Conservation (phyloP, 64 coral and sea anemone species). For the Trachythela sp. region DNA sequence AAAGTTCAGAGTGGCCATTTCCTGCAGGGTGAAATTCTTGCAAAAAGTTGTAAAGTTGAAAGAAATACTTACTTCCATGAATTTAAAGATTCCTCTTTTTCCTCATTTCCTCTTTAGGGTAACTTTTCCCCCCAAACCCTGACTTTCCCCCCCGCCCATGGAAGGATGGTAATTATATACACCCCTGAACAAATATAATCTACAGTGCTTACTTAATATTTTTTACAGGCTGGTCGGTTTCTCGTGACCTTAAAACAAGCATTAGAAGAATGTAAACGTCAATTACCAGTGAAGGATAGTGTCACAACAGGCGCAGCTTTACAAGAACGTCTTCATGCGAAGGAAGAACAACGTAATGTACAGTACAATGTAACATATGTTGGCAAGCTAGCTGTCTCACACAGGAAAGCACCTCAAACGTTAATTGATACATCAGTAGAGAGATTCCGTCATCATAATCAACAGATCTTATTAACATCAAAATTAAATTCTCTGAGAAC, state of each 20-base stretch:
- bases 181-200: too few species aligned
- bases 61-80: too few species aligned
- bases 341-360: not conserved
- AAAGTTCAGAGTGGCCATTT: too few species aligned
- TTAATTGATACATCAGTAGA: constrained; percentile 77
- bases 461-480: constrained; percentile 54
- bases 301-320: not conserved
- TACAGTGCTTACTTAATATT: too few species aligned
- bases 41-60: too few species aligned
- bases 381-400: constrained; percentile 70
- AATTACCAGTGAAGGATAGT: not conserved
- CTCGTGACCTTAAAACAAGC: not conserved
- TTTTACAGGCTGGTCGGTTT: not conserved
- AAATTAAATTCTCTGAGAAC: constrained; percentile 48
- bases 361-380: constrained; percentile 71
- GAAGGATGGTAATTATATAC: too few species aligned
- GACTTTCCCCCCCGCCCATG: too few species aligned
- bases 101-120: too few species aligned
- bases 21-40: too few species aligned
- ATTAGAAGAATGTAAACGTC: constrained; percentile 14
- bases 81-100: too few species aligned
- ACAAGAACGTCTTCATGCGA: not conserved
- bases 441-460: constrained; percentile 53
- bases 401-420: constrained; percentile 78
- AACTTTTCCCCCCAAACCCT: too few species aligned